phyloP scores from a whole-genome alignment of 1,140 invertebrate species.

The Drosophila eugracilis region DNA sequence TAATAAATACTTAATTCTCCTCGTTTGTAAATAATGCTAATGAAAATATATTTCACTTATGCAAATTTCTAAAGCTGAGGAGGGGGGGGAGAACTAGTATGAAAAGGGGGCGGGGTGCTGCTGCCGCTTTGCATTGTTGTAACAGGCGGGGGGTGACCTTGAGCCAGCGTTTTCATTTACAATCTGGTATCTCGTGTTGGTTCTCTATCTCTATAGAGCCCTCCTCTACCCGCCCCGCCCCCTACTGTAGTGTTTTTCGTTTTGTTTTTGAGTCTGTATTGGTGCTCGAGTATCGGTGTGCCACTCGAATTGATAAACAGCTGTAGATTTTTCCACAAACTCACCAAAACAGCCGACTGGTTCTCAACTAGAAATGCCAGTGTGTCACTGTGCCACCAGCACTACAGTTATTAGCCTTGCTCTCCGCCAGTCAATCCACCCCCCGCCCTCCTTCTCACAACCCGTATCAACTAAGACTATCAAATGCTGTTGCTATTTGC shows the following conservation, averaged over 20 bases:
- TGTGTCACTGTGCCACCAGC: conserved; percentile 44
- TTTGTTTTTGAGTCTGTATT: neutral
- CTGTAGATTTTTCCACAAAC: conserved; percentile 21
- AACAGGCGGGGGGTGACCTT: conserved; percentile 55
- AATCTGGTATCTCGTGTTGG: conserved; percentile 57
- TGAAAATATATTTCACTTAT: conserved; percentile 62
- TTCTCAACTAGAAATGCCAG: conserved; percentile 16
- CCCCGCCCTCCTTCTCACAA: neutral
- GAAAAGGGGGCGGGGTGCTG: neutral
- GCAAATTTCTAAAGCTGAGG: conserved; percentile 21
- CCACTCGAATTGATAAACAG: conserved; percentile 51
- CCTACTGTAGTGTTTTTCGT: neutral
- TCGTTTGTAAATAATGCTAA: conserved; percentile 47
- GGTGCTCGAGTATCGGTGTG: conserved; percentile 9
- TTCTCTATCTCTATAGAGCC: conserved; percentile 14
- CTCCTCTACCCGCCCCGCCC: too few species aligned
- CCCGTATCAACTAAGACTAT: neutral
- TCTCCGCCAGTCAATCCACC: conserved; percentile 1
- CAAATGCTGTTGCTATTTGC: conserved; percentile 29
- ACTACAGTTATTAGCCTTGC: conserved; percentile 38
- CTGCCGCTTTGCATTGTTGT: conserved; percentile 23
- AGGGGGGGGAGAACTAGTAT: too few species aligned
- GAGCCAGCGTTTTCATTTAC: conserved; percentile 67
- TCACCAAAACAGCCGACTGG: neutral
- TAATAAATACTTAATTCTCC: conserved; percentile 51